A percentile compares a stretch with the other conserved stretches of the same genome.
These are phyloP conservation scores for Anniella stebbinsi DNA, from an alignment of 2,797 vertebrate genomes.

Conservation along the genomic window DNA sequence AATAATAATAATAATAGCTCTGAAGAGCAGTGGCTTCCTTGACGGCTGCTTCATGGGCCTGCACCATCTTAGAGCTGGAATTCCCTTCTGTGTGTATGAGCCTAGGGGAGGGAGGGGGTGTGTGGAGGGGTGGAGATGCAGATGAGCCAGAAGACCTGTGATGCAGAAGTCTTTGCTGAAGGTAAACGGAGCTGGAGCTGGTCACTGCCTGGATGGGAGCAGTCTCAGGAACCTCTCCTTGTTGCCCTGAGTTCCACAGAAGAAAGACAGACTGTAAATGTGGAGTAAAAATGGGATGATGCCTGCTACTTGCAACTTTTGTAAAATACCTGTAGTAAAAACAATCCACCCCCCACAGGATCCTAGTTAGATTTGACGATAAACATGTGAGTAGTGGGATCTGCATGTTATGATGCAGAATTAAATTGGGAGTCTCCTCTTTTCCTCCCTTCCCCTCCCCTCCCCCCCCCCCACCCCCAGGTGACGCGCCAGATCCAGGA, in stretches of 20 bases:
- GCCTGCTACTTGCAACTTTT: background rate
- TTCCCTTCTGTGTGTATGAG: background rate
- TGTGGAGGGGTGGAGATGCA: background rate
- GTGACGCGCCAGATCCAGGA: conserved; percentile 95
- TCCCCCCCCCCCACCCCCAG: conserved; percentile 39
- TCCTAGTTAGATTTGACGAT: background rate
- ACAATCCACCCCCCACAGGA: too few relatives aligned
- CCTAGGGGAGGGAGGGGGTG: background rate
- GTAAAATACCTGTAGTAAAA: background rate
- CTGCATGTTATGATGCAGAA: background rate
- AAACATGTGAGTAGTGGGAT: background rate
- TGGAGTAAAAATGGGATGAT: background rate
- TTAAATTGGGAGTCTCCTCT: background rate
- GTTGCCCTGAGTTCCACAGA: background rate
- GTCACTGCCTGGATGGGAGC: background rate
- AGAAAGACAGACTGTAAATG: background rate
- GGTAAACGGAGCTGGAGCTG: background rate
- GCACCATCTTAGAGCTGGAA: background rate
- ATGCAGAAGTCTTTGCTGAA: background rate
- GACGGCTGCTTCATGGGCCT: too few relatives aligned
- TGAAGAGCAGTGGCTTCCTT: background rate
- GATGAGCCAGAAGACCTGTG: background rate
- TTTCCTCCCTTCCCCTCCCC: background rate
- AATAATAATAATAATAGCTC: too few relatives aligned
- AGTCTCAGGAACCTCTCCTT: background rate